phyloP scores from a whole-genome alignment of 2,888 invertebrate genomes.

The Lottia gigantea region DNA sequence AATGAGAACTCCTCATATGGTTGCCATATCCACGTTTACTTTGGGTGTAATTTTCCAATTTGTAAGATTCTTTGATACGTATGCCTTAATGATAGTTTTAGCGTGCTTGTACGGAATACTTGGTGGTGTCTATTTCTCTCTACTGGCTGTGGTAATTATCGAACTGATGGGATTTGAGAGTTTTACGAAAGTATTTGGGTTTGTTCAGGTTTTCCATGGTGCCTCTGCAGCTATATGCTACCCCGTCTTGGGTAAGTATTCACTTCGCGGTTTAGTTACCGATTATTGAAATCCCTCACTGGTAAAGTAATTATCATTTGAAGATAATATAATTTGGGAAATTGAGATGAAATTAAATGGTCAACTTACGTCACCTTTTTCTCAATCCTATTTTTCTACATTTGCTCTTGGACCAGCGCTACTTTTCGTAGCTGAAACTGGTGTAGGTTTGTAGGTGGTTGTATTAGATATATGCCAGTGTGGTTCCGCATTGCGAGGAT shows the following conservation, averaged over 20 bases:
- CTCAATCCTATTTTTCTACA: too few relatives aligned
- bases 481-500: too few relatives aligned
- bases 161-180: constrained; percentile 20
- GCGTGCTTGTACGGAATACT: constrained; percentile 9
- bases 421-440: too few relatives aligned
- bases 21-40: background rate
- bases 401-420: too few relatives aligned
- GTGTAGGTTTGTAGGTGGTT: too few relatives aligned
- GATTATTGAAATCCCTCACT: too few relatives aligned
- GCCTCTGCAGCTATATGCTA: constrained; percentile 8
- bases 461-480: too few relatives aligned
- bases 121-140: constrained; percentile 22
- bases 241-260: constrained; percentile 20
- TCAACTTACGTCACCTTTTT: too few relatives aligned
- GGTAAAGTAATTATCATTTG: too few relatives aligned
- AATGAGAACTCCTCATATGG: constrained; percentile 18
- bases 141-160: constrained; percentile 15
- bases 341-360: background rate
- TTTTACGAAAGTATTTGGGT: constrained; percentile 22
- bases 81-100: constrained; percentile 14
- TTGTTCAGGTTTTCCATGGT: constrained; percentile 20
- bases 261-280: too few relatives aligned
- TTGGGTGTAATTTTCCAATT: constrained; percentile 18
- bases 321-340: too few relatives aligned
- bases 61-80: constrained; percentile 9